Conservation (phyloP, 2,113 vertebrate species). For the Passerina amoena region DNA sequence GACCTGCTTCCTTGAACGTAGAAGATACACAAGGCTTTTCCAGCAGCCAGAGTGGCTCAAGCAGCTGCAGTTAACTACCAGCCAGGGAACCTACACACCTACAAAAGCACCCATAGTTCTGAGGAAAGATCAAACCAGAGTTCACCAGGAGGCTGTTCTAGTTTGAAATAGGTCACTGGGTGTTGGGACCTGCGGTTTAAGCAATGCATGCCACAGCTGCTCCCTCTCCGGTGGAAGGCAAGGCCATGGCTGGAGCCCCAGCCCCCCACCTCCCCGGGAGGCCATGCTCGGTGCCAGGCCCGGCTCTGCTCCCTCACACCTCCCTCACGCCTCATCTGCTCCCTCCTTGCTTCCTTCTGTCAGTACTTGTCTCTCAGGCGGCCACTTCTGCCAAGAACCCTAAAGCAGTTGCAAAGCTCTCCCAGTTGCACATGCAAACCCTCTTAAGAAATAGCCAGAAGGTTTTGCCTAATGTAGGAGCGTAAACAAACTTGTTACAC, state of each 20-base stretch:
- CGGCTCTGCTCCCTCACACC: not conserved
- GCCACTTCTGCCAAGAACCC: conserved; percentile 16
- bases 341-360: not conserved
- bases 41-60: not conserved
- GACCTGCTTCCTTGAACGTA: not conserved
- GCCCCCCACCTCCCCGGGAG: not conserved
- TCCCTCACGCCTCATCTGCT: not conserved
- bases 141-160: conserved; percentile 1
- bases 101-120: not conserved
- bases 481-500: conserved; percentile 42
- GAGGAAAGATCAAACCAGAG: not conserved
- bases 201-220: not conserved
- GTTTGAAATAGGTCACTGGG: conserved; percentile 13
- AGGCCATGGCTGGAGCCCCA: not conserved
- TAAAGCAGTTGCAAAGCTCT: conserved; percentile 23
- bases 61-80: not conserved
- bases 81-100: not conserved
- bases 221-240: not conserved
- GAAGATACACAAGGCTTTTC: not conserved
- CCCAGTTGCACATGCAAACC: conserved; percentile 10
- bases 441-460: conserved; percentile 24
- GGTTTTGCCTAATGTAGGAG: conserved; percentile 21
- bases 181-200: not conserved
- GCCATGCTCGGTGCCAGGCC: not conserved
- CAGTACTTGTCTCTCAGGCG: conserved; percentile 8